Evolutionary conservation across 2,797 vertebrate genomes (phyloP).

Genomic region (Cottoperca gobio): DNA sequence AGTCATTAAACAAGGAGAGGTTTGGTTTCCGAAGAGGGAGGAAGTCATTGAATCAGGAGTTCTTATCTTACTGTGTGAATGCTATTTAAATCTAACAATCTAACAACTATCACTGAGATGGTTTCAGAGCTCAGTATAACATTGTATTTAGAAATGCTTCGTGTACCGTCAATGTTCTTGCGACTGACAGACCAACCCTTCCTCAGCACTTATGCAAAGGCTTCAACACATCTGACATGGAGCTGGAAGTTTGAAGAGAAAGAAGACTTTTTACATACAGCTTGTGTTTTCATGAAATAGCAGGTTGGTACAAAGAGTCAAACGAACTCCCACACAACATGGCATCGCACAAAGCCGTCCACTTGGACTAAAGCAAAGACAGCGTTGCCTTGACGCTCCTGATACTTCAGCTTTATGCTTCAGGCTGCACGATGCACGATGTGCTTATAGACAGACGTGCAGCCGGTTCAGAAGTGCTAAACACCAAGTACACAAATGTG

Average conservation of each 20-base stretch:
- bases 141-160: too few species aligned
- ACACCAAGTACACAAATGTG: neutral
- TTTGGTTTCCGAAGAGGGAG: neutral
- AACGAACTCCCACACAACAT: slow-evolving; percentile 20
- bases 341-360: neutral
- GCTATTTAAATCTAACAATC: neutral
- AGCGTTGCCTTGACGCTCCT: neutral
- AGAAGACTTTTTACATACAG: neutral
- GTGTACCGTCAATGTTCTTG: too few species aligned
- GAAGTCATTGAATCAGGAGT: neutral
- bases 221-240: neutral
- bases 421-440: neutral
- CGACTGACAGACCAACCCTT: neutral
- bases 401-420: slow-evolving; percentile 14
- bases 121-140: neutral
- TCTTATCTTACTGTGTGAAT: neutral
- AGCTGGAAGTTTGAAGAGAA: neutral
- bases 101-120: neutral
- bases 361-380: neutral
- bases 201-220: neutral
- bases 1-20: neutral
- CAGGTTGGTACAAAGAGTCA: slow-evolving; percentile 6
- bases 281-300: neutral
- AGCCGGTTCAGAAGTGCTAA: too few species aligned
- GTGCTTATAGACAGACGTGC: neutral